A percentile compares a stretch with the other conserved stretches of the same genome.
Conservation (phyloP, 2,888 invertebrate genomes). For the Limnephilus rhombicus region DNA sequence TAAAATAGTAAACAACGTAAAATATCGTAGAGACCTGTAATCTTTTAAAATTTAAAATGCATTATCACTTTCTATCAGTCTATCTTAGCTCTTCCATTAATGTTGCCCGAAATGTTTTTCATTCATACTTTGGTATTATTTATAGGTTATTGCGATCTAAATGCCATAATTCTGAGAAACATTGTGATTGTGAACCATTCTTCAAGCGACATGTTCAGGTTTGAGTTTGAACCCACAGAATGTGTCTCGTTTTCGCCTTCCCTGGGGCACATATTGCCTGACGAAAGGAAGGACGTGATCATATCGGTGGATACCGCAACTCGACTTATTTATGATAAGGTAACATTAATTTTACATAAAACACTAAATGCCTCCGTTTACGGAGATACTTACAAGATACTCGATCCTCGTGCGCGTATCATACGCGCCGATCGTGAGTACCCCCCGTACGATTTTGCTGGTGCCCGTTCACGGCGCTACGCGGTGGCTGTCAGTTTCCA, state of each 20-base stretch:
- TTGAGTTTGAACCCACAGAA: slow-evolving; percentile 34
- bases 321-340: not conserved
- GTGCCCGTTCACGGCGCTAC: too few species aligned
- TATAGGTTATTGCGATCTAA: slow-evolving; percentile 20
- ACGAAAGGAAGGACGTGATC: slow-evolving; percentile 37
- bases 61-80: not conserved
- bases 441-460: too few species aligned
- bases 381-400: too few species aligned
- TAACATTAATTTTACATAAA: not conserved
- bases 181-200: slow-evolving; percentile 35
- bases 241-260: slow-evolving; percentile 10
- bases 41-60: not conserved
- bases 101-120: too few species aligned
- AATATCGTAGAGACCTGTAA: not conserved
- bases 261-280: slow-evolving; percentile 43
- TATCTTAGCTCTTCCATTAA: too few species aligned
- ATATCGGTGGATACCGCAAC: not conserved
- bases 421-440: too few species aligned
- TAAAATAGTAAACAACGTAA: too few species aligned
- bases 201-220: slow-evolving; percentile 22
- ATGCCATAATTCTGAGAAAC: slow-evolving; percentile 2
- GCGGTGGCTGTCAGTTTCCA: too few species aligned
- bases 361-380: too few species aligned
- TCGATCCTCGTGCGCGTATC: too few species aligned
- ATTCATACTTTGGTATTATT: not conserved